Evolutionary conservation across 1,140 invertebrate genomes (phyloP).

Genomic region (Probaryconus sp.): DNA sequence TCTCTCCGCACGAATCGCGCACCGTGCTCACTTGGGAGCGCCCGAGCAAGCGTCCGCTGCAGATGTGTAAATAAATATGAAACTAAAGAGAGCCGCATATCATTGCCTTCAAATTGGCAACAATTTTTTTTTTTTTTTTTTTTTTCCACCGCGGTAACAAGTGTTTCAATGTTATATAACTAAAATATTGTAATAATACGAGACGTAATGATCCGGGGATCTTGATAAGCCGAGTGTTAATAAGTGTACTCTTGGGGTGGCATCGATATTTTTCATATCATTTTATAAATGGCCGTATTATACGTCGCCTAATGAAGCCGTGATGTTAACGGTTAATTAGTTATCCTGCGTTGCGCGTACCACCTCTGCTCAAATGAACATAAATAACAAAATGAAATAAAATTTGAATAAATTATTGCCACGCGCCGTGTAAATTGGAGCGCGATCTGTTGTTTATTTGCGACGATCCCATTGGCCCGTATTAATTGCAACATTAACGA

Average conservation of each 20-base stretch:
- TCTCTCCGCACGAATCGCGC: constrained; percentile 59
- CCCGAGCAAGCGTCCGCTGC: constrained; percentile 34
- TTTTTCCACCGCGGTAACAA: constrained; percentile 40
- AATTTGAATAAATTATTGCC: no score
- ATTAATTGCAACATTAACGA: no score
- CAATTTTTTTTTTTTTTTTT: constrained; percentile 10
- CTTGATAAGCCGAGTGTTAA: constrained; percentile 40
- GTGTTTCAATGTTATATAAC: constrained; percentile 30
- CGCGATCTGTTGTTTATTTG: no score
- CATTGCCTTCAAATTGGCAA: constrained; percentile 49
- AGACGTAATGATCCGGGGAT: constrained; percentile 18
- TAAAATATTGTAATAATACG: constrained; percentile 41
- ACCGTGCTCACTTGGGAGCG: constrained; percentile 54
- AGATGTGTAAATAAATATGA: constrained; percentile 59
- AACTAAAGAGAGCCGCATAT: constrained; percentile 51
- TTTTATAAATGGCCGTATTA: constrained; percentile 36
- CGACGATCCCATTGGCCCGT: no score
- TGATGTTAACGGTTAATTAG: constrained; percentile 34
- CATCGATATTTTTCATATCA: constrained; percentile 39
- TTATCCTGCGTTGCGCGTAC: constrained; percentile 13
- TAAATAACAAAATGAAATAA: no score
- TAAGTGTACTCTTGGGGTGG: constrained; percentile 32
- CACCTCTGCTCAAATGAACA: constrained; percentile 25
- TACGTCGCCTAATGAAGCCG: constrained; percentile 31
- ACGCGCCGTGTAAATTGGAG: no score